Evolutionary conservation across 2,113 vertebrate genomes (phyloP).

Genomic region (Plestiodon gilberti): DNA sequence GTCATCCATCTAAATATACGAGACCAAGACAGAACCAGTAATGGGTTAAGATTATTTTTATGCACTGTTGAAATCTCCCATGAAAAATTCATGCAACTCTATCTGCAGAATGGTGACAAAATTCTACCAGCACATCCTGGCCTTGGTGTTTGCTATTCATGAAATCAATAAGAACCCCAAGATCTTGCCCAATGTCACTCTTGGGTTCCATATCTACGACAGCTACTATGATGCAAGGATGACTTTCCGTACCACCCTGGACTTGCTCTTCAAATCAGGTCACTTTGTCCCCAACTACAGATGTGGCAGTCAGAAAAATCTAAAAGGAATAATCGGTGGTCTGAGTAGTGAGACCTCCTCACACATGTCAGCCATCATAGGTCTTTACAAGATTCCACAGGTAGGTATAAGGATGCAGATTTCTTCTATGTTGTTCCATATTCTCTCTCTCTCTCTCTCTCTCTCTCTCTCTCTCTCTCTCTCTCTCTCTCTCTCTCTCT

Average conservation of each 20-base stretch:
- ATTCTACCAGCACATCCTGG: constrained; percentile 3
- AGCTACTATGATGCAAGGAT: background rate
- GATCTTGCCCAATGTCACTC: background rate
- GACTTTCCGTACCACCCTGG: background rate
- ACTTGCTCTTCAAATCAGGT: background rate
- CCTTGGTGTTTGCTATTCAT: background rate
- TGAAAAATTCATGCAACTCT: background rate
- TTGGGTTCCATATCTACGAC: constrained; percentile 6
- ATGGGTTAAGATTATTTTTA: too few relatives aligned
- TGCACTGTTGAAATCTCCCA: too few relatives aligned
- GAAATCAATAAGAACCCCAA: background rate
- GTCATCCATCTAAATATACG: too few relatives aligned
- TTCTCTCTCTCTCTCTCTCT: too few relatives aligned
- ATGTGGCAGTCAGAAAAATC: background rate
- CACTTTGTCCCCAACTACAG: background rate
- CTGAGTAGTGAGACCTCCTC: background rate
- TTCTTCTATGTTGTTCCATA: too few relatives aligned
- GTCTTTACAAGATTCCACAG: background rate
- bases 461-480: too few relatives aligned
- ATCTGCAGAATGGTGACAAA: background rate
- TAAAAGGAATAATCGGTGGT: background rate
- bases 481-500: too few relatives aligned
- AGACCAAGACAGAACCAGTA: too few relatives aligned
- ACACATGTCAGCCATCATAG: background rate
- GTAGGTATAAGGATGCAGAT: background rate